These are phyloP conservation scores for Lycia hirtaria DNA, from an alignment of 2,888 invertebrate genomes.

Conservation along the genomic window DNA sequence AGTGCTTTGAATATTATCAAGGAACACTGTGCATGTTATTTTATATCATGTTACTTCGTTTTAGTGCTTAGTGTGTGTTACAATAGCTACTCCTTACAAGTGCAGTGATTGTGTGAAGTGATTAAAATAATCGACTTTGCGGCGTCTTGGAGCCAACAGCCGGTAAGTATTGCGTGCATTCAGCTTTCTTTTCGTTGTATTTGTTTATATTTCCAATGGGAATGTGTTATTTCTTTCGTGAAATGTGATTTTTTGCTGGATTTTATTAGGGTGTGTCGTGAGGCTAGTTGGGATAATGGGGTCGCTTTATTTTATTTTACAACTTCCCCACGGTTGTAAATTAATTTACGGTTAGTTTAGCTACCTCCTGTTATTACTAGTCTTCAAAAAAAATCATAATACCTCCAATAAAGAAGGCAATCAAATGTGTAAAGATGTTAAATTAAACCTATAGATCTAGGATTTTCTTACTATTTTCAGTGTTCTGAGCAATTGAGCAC, in stretches of 20 bases:
- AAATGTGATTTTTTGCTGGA: constrained; percentile 49
- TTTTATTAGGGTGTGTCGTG: constrained; percentile 76
- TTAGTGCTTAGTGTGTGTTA: constrained; percentile 81
- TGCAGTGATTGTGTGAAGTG: constrained; percentile 73
- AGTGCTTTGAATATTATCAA: constrained; percentile 72
- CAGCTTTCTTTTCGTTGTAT: constrained; percentile 54
- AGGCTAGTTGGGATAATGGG: constrained; percentile 52
- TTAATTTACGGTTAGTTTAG: constrained; percentile 18
- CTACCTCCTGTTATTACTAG: constrained; percentile 7
- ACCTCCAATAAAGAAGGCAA: neutral
- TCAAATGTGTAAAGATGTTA: neutral
- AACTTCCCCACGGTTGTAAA: constrained; percentile 28
- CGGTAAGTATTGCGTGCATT: constrained; percentile 70
- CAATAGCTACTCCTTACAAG: constrained; percentile 61
- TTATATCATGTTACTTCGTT: constrained; percentile 72
- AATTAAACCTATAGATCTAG: neutral
- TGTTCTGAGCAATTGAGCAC: constrained; percentile 5
- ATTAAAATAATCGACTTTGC: constrained; percentile 59
- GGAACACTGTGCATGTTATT: constrained; percentile 72
- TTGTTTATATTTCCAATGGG: constrained; percentile 57
- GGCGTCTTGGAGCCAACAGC: constrained; percentile 65
- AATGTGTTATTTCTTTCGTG: constrained; percentile 45
- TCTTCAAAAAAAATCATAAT: neutral
- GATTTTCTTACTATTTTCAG: constrained; percentile 1
- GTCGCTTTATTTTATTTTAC: constrained; percentile 66